Conservation (phyloP, 2,888 invertebrate genomes). For the Thera obeliscata region DNA sequence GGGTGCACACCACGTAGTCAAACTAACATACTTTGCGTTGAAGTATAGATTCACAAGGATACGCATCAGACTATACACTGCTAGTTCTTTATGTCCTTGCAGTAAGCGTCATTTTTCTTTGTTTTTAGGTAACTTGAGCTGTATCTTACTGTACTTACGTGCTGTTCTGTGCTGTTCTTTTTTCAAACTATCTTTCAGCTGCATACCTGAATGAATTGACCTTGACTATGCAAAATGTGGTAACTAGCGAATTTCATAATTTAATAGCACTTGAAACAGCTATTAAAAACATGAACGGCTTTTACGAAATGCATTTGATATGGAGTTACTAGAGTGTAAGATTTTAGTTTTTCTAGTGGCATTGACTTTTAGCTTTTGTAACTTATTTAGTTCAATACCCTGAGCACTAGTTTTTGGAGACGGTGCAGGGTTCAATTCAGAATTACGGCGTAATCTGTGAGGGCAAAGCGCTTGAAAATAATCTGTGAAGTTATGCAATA, state of each 20-base stretch:
- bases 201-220: constrained; percentile 38
- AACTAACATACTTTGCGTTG: no score
- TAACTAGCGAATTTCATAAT: constrained; percentile 40
- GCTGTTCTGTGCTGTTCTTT: no score
- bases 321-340: constrained; percentile 64
- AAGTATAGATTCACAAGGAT: no score
- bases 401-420: constrained; percentile 2
- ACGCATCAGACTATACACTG: no score
- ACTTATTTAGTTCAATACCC: constrained; percentile 51
- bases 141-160: no score
- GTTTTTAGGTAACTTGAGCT: no score
- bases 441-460: no score
- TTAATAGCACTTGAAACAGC: constrained; percentile 47
- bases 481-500: not conserved
- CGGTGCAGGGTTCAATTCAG: not conserved
- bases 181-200: constrained; percentile 5
- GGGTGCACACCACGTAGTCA: no score
- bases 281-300: constrained; percentile 45
- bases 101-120: no score
- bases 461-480: not conserved
- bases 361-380: constrained; percentile 72
- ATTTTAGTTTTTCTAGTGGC: constrained; percentile 66
- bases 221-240: constrained; percentile 40
- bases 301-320: constrained; percentile 65
- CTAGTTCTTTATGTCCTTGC: no score